phyloP scores from a whole-genome alignment of 2,797 vertebrate genomes.

The Toxotes lorentzi region DNA sequence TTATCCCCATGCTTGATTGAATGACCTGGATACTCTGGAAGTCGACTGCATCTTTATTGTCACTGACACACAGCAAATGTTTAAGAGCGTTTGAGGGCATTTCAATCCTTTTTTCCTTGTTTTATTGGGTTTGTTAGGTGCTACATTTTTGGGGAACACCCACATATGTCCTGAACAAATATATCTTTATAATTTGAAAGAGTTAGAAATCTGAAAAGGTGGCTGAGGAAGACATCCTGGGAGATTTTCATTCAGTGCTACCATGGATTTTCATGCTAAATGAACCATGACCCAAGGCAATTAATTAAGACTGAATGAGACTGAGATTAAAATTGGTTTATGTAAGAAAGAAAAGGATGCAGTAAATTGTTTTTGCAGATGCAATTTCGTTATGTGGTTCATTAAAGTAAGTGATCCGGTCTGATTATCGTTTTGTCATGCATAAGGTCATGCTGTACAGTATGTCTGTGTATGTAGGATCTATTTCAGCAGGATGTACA shows the following conservation, averaged over 20 bases:
- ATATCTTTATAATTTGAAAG: not conserved
- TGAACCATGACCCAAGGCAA: conserved; percentile 46
- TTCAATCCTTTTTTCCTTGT: not conserved
- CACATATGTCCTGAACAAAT: not conserved
- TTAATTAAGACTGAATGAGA: conserved; percentile 71
- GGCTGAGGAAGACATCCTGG: conserved; percentile 9
- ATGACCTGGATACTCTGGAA: conserved; percentile 42
- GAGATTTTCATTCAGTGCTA: conserved; percentile 19
- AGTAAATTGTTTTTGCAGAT: conserved; percentile 42
- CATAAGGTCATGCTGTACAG: not conserved
- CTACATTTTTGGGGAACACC: not conserved
- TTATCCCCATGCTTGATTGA: conserved; percentile 64
- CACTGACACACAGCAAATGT: conserved; percentile 37
- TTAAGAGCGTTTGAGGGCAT: not conserved
- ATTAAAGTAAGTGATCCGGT: conserved; percentile 50
- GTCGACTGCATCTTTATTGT: conserved; percentile 26
- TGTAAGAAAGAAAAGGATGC: conserved; percentile 51
- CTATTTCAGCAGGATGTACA: not conserved
- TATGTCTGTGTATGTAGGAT: not conserved
- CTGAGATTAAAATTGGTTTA: conserved; percentile 64
- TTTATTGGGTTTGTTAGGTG: not conserved
- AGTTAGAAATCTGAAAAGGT: conserved; percentile 4
- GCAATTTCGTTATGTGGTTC: conserved; percentile 59
- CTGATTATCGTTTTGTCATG: conserved; percentile 4
- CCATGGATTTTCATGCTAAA: conserved; percentile 26